phyloP scores from a whole-genome alignment of 1,140 invertebrate genomes.

The Euura lappo region DNA sequence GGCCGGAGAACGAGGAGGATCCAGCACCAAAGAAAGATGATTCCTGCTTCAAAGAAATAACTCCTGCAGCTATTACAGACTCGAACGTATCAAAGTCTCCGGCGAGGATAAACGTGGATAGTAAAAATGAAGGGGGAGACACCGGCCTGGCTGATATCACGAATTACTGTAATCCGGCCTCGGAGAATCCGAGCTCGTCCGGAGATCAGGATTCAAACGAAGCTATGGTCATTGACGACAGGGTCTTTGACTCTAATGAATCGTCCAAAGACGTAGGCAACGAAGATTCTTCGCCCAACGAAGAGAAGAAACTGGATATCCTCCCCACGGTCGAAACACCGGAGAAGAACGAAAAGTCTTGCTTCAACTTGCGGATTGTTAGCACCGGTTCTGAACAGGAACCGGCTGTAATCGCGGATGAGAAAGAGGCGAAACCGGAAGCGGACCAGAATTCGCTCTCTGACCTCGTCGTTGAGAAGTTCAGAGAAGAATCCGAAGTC shows the following conservation, averaged over 20 bases:
- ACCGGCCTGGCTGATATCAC: conserved; percentile 20
- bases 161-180: conserved; percentile 21
- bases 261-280: conserved; percentile 9
- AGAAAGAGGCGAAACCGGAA: conserved; percentile 20
- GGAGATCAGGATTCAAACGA: conserved; percentile 41
- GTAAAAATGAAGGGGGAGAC: conserved; percentile 7
- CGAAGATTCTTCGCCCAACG: neutral
- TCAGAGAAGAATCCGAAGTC: neutral
- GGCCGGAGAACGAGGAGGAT: neutral
- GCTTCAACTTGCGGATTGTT: neutral
- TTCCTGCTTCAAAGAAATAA: conserved; percentile 6
- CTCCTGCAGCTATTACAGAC: conserved; percentile 20
- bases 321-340: neutral
- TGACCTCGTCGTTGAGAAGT: conserved; percentile 5
- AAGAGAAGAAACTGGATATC: conserved; percentile 14
- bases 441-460: conserved; percentile 32
- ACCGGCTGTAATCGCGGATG: conserved; percentile 9
- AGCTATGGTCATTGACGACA: conserved; percentile 37
- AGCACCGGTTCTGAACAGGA: neutral
- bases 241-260: conserved; percentile 33
- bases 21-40: neutral
- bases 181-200: conserved; percentile 36
- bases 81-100: conserved; percentile 38
- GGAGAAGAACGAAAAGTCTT: neutral
- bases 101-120: conserved; percentile 39